Evolutionary conservation across 2,888 invertebrate genomes (phyloP).

Genomic region (Camptogramma bilineatum): DNA sequence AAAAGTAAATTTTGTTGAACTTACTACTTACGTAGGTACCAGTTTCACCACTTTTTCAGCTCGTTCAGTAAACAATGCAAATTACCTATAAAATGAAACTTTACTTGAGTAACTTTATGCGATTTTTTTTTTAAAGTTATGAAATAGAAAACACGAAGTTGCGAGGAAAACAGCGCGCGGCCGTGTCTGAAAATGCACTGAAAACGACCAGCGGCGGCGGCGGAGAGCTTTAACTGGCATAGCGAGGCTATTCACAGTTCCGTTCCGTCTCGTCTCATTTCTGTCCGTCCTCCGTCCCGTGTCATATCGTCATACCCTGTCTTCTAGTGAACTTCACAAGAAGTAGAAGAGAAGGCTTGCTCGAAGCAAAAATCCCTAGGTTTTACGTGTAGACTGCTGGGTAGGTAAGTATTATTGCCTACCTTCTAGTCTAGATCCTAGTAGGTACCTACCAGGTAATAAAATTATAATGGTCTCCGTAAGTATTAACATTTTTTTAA

Average conservation of each 20-base stretch:
- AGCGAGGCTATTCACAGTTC: background rate
- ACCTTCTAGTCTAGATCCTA: too few relatives aligned
- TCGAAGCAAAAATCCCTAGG: too few relatives aligned
- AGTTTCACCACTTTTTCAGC: slow-evolving; percentile 3
- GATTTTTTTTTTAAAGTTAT: slow-evolving; percentile 18
- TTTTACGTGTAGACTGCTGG: too few relatives aligned
- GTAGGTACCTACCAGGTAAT: too few relatives aligned
- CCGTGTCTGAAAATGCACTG: slow-evolving; percentile 36
- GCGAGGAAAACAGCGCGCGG: slow-evolving; percentile 28
- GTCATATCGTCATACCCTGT: background rate
- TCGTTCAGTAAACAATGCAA: slow-evolving; percentile 3
- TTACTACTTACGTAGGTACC: background rate
- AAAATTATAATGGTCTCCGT: too few relatives aligned
- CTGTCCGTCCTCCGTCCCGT: background rate
- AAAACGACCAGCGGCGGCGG: slow-evolving; percentile 21
- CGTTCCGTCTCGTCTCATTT: background rate
- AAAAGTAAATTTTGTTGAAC: background rate
- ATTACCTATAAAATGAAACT: background rate
- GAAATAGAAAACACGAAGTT: slow-evolving; percentile 30
- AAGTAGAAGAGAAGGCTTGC: too few relatives aligned
- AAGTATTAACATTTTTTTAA: too few relatives aligned
- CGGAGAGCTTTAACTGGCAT: slow-evolving; percentile 19
- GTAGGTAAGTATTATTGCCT: too few relatives aligned
- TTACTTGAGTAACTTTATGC: background rate
- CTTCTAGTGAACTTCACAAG: too few relatives aligned